Conservation (phyloP, 2,888 invertebrate species). For the Ganaspis brasiliensis region DNA sequence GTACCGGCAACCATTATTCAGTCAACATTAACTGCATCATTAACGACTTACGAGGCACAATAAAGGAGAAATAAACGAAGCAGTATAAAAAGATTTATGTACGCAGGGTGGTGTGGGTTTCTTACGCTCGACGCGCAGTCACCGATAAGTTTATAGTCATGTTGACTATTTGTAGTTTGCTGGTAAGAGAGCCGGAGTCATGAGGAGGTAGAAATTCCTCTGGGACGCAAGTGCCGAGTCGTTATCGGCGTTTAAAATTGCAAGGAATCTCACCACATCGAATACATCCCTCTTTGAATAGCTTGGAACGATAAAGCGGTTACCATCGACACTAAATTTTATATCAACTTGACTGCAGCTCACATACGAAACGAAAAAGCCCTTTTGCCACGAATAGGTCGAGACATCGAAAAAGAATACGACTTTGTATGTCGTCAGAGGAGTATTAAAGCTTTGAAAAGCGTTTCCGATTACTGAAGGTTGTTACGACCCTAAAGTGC, state of each 20-base stretch:
- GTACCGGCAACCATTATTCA: slow-evolving; percentile 53
- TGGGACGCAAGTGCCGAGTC: slow-evolving; percentile 34
- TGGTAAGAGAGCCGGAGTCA: slow-evolving; percentile 58
- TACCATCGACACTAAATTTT: slow-evolving; percentile 52
- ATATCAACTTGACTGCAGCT: slow-evolving; percentile 51
- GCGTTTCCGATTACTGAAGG: slow-evolving; percentile 55
- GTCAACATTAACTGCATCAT: slow-evolving; percentile 73
- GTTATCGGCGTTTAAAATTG: slow-evolving; percentile 42
- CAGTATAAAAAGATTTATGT: slow-evolving; percentile 74
- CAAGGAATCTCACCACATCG: slow-evolving; percentile 23
- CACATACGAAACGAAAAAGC: slow-evolving; percentile 14
- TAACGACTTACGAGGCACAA: slow-evolving; percentile 75
- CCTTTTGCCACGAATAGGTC: slow-evolving; percentile 21
- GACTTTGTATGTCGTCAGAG: slow-evolving; percentile 44
- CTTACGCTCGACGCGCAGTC: slow-evolving; percentile 49
- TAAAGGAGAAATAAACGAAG: slow-evolving; percentile 72
- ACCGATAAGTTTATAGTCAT: slow-evolving; percentile 73
- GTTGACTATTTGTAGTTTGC: slow-evolving; percentile 66
- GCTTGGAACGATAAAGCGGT: slow-evolving; percentile 48
- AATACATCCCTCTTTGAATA: background rate
- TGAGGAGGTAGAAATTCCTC: slow-evolving; percentile 53
- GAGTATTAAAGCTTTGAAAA: slow-evolving; percentile 54
- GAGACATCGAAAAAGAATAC: slow-evolving; percentile 48
- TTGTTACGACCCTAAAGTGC: slow-evolving; percentile 34
- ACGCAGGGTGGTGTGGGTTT: slow-evolving; percentile 58